Evolutionary conservation across 1,140 invertebrate genomes (phyloP), one percentile per base, ranked within the genome.

Genomic region (Bombus superbus): DNA sequence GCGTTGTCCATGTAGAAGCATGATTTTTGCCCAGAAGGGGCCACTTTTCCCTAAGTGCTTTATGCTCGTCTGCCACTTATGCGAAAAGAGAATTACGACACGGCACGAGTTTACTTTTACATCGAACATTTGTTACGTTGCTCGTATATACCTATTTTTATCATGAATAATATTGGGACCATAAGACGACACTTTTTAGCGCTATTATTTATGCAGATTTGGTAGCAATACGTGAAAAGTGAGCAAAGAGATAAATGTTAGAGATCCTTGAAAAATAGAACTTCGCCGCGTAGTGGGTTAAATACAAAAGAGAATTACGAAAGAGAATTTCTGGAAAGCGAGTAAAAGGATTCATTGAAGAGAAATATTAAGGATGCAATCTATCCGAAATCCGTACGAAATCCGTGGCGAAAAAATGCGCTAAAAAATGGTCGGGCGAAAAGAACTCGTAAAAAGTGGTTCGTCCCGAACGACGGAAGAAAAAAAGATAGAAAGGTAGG

Each of bases 21-120:
- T 32, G 73, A 75, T 75, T 75, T 75, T 75, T 10, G 22, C 18
- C 18, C 47, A 22, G 47, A 38, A 38, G 47, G 9, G 35, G 22
- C 73, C 73, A 75, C 73, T 57, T 42, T 10, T 57, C 73, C 28
- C 57, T 57, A 57, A 75, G 47, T 25, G 44, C 22, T 75, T 75
- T 38, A 57, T 35, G 8, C 73, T 35, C 22, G 18, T 75, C 44
- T 35, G 35, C 22, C 57, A 53, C 73, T 74, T 74, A 57, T 4
- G 32, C 25, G 73, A 75, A 44, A 42, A 72, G 28, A 32, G 25
- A 15, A 38, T 57, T 75, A 28, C 47, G 32, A 15, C 32, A 13
- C 73, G 32, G 6, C 18, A 8, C 44, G n/a, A 35, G 18, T 22
- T 74, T 15, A 35, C n/a, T 10, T 25, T 28, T 32, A 9, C 42